Evolutionary conservation across 2,888 invertebrate genomes (phyloP), one percentile per base, ranked within the genome.

Genomic region (Aphidoletes aphidimyza): DNA sequence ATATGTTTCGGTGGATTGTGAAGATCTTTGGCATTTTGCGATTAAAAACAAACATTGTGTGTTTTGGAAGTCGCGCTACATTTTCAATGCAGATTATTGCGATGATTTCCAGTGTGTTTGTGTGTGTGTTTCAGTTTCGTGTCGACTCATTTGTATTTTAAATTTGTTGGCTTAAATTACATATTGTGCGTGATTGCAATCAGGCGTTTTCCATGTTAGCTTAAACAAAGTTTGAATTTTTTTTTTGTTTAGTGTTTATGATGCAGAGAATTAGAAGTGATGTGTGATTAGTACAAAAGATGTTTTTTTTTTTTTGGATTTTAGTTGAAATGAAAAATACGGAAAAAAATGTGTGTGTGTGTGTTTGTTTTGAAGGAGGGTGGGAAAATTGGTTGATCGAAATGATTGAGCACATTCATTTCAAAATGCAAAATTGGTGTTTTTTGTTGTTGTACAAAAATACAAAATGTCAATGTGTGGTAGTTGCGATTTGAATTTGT

Each of bases 21-120:
- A 26, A 54, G 54, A 54, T 54, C 54, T 54, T 54, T 54, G 69
- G 69, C 69, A 69, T 69, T 69, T 69, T 69, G 69, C 69, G n/a
- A 69, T 69, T 69, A 30, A 69, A 69, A 69, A 30, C 30, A 30
- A 22, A 26, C 14, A 69, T 69, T 69, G 30, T 0, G 6, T 69
- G 30, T 47, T 47, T 47, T 47, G 47, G 17, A 47, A 47, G 47
- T 69, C 3, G 14, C 5, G 17, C 26, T 30, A 69, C 69, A 69
- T 69, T 69, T 54, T 69, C 69, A 69, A 69, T 69, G 69, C 69
- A 69, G 69, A 69, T 30, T 30, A 30, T 30, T n/a, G n/a, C 69
- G 69, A 69, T 34, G 30, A 69, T 69, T 69, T 69, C 30, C 69
- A 30, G 54, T 69, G 69, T 69, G n/a, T n/a, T n/a, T n/a, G n/a